A percentile compares a stretch with the other conserved stretches of the same genome.
phyloP scores from a whole-genome alignment of 2,888 invertebrate species.

The Cheilosia scutellata region DNA sequence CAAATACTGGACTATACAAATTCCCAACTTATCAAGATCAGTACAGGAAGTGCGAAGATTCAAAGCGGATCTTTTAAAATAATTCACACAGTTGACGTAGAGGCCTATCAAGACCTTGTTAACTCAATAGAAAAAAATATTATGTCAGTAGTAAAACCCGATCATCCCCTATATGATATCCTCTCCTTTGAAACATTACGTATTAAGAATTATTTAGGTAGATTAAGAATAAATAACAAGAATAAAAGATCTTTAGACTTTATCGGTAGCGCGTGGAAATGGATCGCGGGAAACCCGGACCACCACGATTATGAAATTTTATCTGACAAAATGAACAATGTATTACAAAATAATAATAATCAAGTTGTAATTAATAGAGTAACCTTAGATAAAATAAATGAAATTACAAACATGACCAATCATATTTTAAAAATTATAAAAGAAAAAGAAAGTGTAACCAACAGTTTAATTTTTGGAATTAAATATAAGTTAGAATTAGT shows the following conservation, averaged over 20 bases:
- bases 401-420: conserved; percentile 26
- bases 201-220: not conserved
- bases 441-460: conserved; percentile 1
- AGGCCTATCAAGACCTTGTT: too few species aligned
- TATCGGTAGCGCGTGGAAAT: conserved; percentile 27
- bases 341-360: too few species aligned
- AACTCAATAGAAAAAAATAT: too few species aligned
- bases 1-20: conserved; percentile 63
- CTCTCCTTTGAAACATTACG: conserved; percentile 29
- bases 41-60: conserved; percentile 36
- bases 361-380: conserved; percentile 36
- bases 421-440: conserved; percentile 13
- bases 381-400: conserved; percentile 38
- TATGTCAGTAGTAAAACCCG: too few species aligned
- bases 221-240: not conserved
- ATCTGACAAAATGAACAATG: conserved; percentile 21
- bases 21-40: conserved; percentile 47
- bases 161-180: too few species aligned
- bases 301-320: conserved; percentile 29
- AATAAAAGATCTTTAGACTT: conserved; percentile 14
- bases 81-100: too few species aligned
- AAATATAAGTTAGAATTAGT: conserved; percentile 46
- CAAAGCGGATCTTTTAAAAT: too few species aligned
- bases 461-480: conserved; percentile 16
- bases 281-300: conserved; percentile 19